Evolutionary conservation across 1,140 invertebrate genomes (phyloP).

Genomic region (Oreohelix idahoensis): DNA sequence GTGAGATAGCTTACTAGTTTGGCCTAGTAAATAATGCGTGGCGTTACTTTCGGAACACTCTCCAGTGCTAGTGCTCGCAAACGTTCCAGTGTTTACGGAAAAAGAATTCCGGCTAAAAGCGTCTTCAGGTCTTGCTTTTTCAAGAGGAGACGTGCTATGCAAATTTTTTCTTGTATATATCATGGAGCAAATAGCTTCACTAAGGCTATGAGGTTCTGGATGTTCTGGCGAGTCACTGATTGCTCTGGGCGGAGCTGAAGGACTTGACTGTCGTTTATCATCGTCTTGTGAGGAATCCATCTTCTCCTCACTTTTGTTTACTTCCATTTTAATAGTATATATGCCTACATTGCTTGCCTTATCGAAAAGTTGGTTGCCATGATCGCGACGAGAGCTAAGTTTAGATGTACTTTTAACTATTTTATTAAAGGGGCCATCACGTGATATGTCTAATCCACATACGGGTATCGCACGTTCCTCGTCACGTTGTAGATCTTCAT

Average conservation of each 20-base stretch:
- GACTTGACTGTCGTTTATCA: not conserved
- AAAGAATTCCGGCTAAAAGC: not conserved
- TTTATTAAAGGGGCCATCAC: no score
- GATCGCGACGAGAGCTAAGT: no score
- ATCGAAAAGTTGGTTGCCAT: no score
- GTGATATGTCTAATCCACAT: no score
- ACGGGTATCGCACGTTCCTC: not conserved
- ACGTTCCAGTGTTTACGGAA: no score
- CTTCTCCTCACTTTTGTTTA: no score
- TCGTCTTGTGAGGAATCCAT: not conserved
- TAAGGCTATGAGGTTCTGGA: not conserved
- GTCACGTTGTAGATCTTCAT: not conserved
- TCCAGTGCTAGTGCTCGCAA: no score
- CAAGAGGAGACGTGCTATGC: not conserved
- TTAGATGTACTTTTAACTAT: no score
- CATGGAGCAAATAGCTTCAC: not conserved
- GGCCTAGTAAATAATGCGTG: not conserved
- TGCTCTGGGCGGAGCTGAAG: not conserved
- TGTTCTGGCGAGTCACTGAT: not conserved
- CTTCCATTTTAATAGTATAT: no score
- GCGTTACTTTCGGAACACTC: not conserved
- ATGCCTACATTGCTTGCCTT: no score
- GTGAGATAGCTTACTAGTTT: not conserved
- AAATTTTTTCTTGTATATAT: no score
- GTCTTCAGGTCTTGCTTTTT: not conserved